These are phyloP conservation scores for Sarcophaga caerulescens DNA, from an alignment of 2,888 invertebrate genomes.

Conservation along the genomic window DNA sequence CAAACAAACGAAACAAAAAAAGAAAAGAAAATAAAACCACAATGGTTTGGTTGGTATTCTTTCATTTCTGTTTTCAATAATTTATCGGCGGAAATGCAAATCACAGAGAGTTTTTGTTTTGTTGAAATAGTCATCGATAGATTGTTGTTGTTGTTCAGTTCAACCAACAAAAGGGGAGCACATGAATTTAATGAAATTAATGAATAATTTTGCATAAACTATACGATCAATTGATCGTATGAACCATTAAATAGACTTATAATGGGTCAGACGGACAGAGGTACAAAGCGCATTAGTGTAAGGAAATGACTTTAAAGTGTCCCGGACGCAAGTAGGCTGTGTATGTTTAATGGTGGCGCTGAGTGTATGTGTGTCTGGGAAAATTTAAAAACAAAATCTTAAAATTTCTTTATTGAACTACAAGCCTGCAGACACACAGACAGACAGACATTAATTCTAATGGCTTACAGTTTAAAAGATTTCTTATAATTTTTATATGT, in stretches of 20 bases:
- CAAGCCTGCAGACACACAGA: background rate
- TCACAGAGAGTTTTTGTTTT: slow-evolving; percentile 22
- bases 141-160: background rate
- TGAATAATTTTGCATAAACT: slow-evolving; percentile 59
- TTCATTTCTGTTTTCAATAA: background rate
- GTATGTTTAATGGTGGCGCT: background rate
- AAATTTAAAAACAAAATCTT: background rate
- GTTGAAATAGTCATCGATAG: slow-evolving; percentile 25
- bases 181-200: slow-evolving; percentile 50
- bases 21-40: slow-evolving; percentile 20
- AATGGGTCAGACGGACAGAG: background rate
- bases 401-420: too few species aligned
- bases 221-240: slow-evolving; percentile 39
- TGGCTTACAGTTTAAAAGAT: background rate
- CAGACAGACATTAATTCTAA: slow-evolving; percentile 24
- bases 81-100: slow-evolving; percentile 58
- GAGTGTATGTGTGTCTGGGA: slow-evolving; percentile 24
- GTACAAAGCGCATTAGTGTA: slow-evolving; percentile 5
- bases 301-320: slow-evolving; percentile 32
- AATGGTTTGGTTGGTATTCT: background rate
- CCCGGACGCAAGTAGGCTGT: slow-evolving; percentile 17
- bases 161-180: slow-evolving; percentile 33
- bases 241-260: background rate
- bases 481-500: slow-evolving; percentile 1
- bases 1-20: slow-evolving; percentile 1